Conservation (phyloP, 2,113 vertebrate species). For the Corythoichthys haematopterus region DNA sequence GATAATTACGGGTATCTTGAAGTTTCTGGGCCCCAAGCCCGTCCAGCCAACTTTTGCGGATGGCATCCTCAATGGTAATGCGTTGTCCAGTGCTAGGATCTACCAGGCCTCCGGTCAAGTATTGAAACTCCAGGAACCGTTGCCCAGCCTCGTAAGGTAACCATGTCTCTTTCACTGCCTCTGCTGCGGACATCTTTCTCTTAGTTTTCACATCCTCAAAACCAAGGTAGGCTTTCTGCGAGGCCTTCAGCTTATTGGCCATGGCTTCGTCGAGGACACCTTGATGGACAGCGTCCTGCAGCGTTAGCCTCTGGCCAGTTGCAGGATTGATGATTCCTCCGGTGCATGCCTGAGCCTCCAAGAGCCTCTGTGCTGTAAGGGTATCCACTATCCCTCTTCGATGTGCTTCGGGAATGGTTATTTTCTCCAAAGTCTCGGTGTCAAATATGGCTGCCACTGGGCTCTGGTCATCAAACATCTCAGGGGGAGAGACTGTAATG, state of each 20-base stretch:
- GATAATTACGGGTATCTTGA: conserved; percentile 81
- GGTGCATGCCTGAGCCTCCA: conserved; percentile 93
- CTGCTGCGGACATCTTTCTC: conserved; percentile 88
- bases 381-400: conserved; percentile 88
- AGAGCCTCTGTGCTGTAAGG: conserved; percentile 87
- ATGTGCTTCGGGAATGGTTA: conserved; percentile 84
- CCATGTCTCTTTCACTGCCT: conserved; percentile 95
- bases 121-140: conserved; percentile 94
- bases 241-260: conserved; percentile 85
- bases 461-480: conserved; percentile 83
- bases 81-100: conserved; percentile 80
- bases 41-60: conserved; percentile 84
- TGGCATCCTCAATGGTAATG: conserved; percentile 84
- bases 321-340: conserved; percentile 90
- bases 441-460: conserved; percentile 95
- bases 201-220: conserved; percentile 92
- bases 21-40: conserved; percentile 85
- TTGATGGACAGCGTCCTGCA: conserved; percentile 84
- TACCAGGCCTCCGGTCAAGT: conserved; percentile 88
- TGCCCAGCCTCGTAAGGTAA: conserved; percentile 93
- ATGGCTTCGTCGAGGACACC: conserved; percentile 87
- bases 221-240: conserved; percentile 89
- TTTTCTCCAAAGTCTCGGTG: conserved; percentile 92
- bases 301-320: conserved; percentile 78
- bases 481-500: conserved; percentile 79